Evolutionary conservation across 2,113 vertebrate genomes (phyloP).

Genomic region (Phrynocephalus versicolor): DNA sequence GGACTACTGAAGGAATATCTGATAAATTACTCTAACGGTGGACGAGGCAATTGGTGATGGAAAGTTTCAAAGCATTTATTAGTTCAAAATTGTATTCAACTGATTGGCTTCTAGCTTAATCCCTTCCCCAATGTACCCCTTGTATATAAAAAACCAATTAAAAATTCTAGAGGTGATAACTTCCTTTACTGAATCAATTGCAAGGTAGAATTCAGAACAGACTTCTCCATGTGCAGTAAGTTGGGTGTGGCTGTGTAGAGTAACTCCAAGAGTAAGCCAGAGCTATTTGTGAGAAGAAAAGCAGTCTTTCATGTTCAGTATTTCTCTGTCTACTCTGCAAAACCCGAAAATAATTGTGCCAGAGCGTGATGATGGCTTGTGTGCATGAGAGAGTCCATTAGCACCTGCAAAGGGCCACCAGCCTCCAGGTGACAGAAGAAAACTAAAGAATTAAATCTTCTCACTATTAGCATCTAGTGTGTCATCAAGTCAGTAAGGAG

Average conservation of each 20-base stretch:
- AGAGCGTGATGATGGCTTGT: conserved; percentile 21
- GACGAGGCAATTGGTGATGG: too few species aligned
- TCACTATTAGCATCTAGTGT: conserved; percentile 40
- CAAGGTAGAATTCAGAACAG: too few species aligned
- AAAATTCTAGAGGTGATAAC: too few species aligned
- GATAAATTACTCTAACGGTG: too few species aligned
- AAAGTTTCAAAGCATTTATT: too few species aligned
- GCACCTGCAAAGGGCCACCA: conserved; percentile 47
- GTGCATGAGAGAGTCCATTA: conserved; percentile 30
- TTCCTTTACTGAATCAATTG: too few species aligned
- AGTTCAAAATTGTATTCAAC: too few species aligned
- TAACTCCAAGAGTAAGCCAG: not conserved
- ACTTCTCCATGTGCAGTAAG: not conserved
- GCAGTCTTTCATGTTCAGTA: not conserved
- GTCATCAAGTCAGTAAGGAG: conserved; percentile 36
- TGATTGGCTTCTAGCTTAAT: too few species aligned
- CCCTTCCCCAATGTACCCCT: too few species aligned
- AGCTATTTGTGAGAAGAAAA: not conserved
- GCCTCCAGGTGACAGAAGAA: conserved; percentile 27
- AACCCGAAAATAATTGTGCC: conserved; percentile 20
- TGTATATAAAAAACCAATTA: too few species aligned
- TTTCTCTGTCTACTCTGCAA: conserved; percentile 6
- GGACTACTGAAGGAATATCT: too few species aligned
- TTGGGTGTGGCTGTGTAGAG: not conserved
- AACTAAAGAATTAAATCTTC: conserved; percentile 63